Percentiles rank a stretch among this genome's conserved stretches.
Conservation (phyloP, 2,113 vertebrate genomes). For the Vanacampus margaritifer region DNA sequence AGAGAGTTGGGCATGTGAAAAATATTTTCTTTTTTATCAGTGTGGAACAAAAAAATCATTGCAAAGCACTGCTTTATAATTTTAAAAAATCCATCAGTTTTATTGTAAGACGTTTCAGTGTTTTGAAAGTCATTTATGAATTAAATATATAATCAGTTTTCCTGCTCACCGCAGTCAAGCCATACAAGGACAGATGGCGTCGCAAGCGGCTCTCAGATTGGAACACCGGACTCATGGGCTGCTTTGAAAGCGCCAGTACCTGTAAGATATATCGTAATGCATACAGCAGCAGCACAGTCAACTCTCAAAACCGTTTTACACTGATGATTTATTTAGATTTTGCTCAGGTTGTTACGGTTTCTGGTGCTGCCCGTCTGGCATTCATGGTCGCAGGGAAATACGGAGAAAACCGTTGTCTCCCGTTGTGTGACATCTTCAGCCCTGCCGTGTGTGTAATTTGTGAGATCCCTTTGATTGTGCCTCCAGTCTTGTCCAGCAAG, state of each 20-base stretch:
- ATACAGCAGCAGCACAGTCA: neutral
- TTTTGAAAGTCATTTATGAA: too few relatives aligned
- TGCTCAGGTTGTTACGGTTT: conserved; percentile 43
- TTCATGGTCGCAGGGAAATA: conserved; percentile 24
- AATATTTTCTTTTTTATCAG: too few relatives aligned
- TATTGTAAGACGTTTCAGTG: too few relatives aligned
- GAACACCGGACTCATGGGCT: conserved; percentile 24
- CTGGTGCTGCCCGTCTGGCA: conserved; percentile 47
- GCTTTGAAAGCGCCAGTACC: conserved; percentile 10
- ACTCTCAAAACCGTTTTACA: too few relatives aligned
- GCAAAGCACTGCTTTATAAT: too few relatives aligned
- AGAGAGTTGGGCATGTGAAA: too few relatives aligned
- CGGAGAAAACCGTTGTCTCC: conserved; percentile 28
- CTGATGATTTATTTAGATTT: neutral
- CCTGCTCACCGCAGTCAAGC: too few relatives aligned
- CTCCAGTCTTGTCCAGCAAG: conserved; percentile 19
- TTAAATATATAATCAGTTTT: too few relatives aligned
- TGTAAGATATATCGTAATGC: conserved; percentile 40
- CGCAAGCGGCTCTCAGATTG: neutral
- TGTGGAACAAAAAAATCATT: too few relatives aligned
- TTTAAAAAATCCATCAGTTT: too few relatives aligned
- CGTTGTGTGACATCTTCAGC: conserved; percentile 24
- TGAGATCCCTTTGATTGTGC: conserved; percentile 23
- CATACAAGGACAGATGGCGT: too few relatives aligned
- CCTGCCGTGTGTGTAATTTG: rapidly evolving